Percentiles rank a stretch among this genome's conserved stretches.
Conservation (phyloP, 2,797 vertebrate genomes). For the Schizopygopsis pylzovi region DNA sequence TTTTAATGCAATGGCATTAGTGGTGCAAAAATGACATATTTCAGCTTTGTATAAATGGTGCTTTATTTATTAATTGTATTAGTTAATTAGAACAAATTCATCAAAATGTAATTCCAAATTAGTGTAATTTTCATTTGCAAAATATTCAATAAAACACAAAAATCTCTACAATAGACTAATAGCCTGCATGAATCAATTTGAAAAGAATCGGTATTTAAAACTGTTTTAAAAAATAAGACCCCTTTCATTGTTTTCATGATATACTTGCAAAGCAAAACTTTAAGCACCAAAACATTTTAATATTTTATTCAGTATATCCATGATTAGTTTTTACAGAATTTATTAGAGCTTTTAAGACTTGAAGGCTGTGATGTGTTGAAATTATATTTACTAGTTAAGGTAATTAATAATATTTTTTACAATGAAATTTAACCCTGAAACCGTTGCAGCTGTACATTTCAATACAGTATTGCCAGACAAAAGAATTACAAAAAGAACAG, state of each 20-base stretch:
- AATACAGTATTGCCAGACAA: not conserved
- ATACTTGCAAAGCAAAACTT: not conserved
- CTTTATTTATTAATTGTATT: not conserved
- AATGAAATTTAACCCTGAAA: not conserved
- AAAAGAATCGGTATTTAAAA: too few relatives aligned
- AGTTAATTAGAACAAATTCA: not conserved
- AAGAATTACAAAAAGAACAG: not conserved
- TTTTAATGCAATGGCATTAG: too few relatives aligned
- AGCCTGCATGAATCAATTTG: not conserved
- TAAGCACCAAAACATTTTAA: not conserved
- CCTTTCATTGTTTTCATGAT: not conserved
- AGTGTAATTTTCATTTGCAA: not conserved
- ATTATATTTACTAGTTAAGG: not conserved
- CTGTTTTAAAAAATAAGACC: not conserved
- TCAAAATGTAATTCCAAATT: not conserved
- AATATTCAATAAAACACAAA: not conserved
- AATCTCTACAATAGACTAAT: not conserved
- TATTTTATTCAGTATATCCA: slow-evolving; percentile 1
- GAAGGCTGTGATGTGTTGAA: not conserved
- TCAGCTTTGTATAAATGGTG: not conserved
- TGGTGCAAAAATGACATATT: not conserved
- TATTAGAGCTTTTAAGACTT: not conserved
- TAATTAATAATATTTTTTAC: not conserved
- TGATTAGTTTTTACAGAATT: not conserved
- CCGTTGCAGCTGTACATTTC: not conserved